A percentile compares a stretch with the other conserved stretches of the same genome.
These are phyloP conservation scores for Microhierax caerulescens DNA, from an alignment of 2,797 vertebrate genomes.

Conservation along the genomic window DNA sequence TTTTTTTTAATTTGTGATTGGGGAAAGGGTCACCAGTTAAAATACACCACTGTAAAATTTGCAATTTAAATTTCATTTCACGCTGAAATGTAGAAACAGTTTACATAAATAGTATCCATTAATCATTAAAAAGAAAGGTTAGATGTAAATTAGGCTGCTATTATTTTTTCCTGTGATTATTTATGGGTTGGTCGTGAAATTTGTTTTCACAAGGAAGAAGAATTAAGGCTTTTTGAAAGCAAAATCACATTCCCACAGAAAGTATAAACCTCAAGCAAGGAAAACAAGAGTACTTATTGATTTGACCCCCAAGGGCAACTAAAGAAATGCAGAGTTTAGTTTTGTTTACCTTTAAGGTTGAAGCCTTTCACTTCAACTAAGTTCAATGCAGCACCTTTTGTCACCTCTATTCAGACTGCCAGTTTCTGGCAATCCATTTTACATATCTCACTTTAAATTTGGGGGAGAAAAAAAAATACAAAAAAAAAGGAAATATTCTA, in stretches of 20 bases:
- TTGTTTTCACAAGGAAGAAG: constrained; percentile 54
- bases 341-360: not conserved
- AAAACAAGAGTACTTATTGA: constrained; percentile 10
- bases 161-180: constrained; percentile 72
- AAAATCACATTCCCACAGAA: constrained; percentile 50
- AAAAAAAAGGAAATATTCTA: not conserved
- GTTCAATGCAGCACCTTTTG: not conserved
- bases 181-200: constrained; percentile 66
- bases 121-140: constrained; percentile 81
- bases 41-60: constrained; percentile 78
- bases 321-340: not conserved
- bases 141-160: constrained; percentile 75
- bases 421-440: not conserved
- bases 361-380: not conserved
- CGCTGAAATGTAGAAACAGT: constrained; percentile 73
- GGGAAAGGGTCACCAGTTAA: constrained; percentile 76
- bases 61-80: constrained; percentile 84
- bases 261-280: constrained; percentile 21
- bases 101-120: constrained; percentile 80
- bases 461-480: not conserved
- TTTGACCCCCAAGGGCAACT: not conserved
- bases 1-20: constrained; percentile 77
- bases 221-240: constrained; percentile 40
- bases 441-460: not conserved
- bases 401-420: not conserved